Percentiles rank a stretch among this genome's conserved stretches.
Conservation (phyloP, 2,797 vertebrate genomes). For the Hoplostethus atlanticus region DNA sequence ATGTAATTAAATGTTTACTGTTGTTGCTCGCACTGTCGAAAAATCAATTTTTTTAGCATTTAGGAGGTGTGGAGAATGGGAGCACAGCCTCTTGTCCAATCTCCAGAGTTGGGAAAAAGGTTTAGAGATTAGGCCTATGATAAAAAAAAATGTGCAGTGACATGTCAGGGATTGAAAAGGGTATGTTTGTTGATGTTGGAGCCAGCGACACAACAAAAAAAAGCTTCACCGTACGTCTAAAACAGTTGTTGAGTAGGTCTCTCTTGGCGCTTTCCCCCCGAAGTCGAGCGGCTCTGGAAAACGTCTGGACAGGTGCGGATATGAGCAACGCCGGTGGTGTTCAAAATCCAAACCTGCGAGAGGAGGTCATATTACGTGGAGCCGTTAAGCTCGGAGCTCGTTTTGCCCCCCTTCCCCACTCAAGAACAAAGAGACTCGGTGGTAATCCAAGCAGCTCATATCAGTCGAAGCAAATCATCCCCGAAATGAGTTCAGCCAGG, state of each 20-base stretch:
- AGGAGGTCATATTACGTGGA: slow-evolving; percentile 15
- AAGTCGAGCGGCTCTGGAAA: slow-evolving; percentile 21
- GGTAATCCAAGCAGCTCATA: slow-evolving; percentile 77
- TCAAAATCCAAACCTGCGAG: slow-evolving; percentile 35
- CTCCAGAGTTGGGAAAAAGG: slow-evolving; percentile 19
- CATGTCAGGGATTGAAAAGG: slow-evolving; percentile 15
- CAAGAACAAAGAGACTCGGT: slow-evolving; percentile 70
- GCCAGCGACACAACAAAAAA: neutral
- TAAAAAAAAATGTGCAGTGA: neutral
- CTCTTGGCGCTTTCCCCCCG: neutral
- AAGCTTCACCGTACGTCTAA: neutral
- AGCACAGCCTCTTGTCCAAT: slow-evolving; percentile 18
- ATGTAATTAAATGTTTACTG: slow-evolving; percentile 71
- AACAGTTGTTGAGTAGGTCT: slow-evolving; percentile 9
- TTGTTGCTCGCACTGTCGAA: slow-evolving; percentile 52
- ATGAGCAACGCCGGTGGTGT: slow-evolving; percentile 33
- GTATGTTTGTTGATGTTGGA: slow-evolving; percentile 23
- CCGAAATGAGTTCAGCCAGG: slow-evolving; percentile 75
- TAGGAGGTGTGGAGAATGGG: slow-evolving; percentile 17
- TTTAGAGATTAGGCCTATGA: neutral
- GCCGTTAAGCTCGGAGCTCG: slow-evolving; percentile 49
- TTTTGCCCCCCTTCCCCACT: slow-evolving; percentile 58
- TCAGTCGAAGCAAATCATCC: slow-evolving; percentile 79
- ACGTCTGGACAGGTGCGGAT: slow-evolving; percentile 1
- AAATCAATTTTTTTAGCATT: slow-evolving; percentile 59